Evolutionary conservation across 2,888 invertebrate species (phyloP).

Genomic region (Diadromus collaris): DNA sequence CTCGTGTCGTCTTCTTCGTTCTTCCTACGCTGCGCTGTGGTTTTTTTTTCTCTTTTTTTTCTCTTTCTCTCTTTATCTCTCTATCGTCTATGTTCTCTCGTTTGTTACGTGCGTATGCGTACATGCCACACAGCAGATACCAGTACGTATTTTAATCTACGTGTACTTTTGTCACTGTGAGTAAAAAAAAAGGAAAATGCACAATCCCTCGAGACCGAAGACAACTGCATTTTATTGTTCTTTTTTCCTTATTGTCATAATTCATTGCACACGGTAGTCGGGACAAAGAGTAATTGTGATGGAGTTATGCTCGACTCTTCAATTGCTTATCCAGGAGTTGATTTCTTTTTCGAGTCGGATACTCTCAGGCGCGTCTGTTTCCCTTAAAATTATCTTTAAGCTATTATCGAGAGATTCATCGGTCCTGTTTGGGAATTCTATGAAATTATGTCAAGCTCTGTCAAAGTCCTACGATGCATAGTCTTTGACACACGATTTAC

Average conservation of each 20-base stretch:
- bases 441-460: background rate
- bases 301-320: background rate
- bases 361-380: constrained; percentile 8
- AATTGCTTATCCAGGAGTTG: background rate
- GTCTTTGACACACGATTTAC: background rate
- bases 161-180: constrained; percentile 28
- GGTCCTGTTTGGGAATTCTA: background rate
- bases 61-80: constrained; percentile 16
- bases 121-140: constrained; percentile 3
- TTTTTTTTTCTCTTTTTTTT: constrained; percentile 6
- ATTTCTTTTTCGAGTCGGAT: background rate
- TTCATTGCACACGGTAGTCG: background rate
- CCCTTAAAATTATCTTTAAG: background rate
- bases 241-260: constrained; percentile 9
- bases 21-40: constrained; percentile 16
- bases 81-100: constrained; percentile 27
- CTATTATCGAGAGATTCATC: constrained; percentile 9
- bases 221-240: constrained; percentile 1
- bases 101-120: constrained; percentile 31
- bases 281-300: background rate
- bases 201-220: background rate
- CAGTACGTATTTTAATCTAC: constrained; percentile 34
- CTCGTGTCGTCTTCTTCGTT: constrained; percentile 44
- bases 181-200: background rate
- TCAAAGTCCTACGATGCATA: background rate